Conservation (phyloP, 1,140 invertebrate genomes). For the Ylistrum balloti region DNA sequence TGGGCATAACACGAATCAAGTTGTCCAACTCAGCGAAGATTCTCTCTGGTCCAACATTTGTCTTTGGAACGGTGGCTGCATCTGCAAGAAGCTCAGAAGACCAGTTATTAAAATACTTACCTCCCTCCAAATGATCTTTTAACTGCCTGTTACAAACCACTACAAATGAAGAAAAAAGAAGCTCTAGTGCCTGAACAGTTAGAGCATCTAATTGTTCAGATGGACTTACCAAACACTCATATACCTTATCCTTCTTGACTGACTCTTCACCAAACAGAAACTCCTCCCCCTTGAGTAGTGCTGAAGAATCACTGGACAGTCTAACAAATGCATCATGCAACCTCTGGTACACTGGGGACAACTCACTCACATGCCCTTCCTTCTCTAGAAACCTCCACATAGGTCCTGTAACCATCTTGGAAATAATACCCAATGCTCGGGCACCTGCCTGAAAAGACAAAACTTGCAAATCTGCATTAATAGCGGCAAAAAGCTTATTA, state of each 20-base stretch:
- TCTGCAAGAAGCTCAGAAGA: constrained; percentile 22
- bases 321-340: background rate
- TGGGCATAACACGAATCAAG: background rate
- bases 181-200: background rate
- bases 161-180: background rate
- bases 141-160: background rate
- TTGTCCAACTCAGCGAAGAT: constrained; percentile 14
- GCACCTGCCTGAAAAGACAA: too few species aligned
- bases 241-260: background rate
- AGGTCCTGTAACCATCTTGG: background rate
- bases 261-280: background rate
- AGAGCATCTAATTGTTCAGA: constrained; percentile 37
- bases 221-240: background rate
- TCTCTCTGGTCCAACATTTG: constrained; percentile 39
- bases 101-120: constrained; percentile 45
- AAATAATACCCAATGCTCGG: constrained; percentile 32
- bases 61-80: constrained; percentile 17
- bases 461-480: too few species aligned
- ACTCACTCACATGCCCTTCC: constrained; percentile 5
- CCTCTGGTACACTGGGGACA: constrained; percentile 33
- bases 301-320: background rate
- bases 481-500: background rate
- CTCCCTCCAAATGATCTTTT: constrained; percentile 43
- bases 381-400: constrained; percentile 42
- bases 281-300: background rate